A percentile compares a stretch with the other conserved stretches of the same genome.
phyloP scores from a whole-genome alignment of 2,888 invertebrate genomes.

The Prostheceraeus crozeri region DNA sequence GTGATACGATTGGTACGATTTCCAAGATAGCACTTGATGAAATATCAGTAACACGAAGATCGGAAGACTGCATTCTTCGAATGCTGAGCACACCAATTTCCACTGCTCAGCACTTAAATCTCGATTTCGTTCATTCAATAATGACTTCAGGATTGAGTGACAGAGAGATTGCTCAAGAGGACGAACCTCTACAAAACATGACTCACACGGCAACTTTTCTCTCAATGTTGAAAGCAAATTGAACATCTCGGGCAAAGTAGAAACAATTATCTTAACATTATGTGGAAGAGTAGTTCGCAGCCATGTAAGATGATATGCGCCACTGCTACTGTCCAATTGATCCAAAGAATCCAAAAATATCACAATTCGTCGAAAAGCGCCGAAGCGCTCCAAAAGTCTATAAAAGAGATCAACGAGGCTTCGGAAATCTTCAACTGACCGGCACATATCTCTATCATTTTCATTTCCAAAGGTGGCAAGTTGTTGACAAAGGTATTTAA shows the following conservation, averaged over 20 bases:
- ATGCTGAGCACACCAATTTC: no score
- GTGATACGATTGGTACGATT: no score
- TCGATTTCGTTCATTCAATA: slow-evolving; percentile 42
- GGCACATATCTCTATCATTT: neutral
- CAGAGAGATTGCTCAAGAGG: slow-evolving; percentile 44
- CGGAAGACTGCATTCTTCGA: no score
- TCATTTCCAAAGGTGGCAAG: slow-evolving; percentile 33
- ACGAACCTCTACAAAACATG: slow-evolving; percentile 41
- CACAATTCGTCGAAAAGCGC: slow-evolving; percentile 41
- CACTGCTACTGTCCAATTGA: slow-evolving; percentile 43
- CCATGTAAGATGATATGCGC: slow-evolving; percentile 44
- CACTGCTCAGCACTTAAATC: no score
- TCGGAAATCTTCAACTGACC: neutral
- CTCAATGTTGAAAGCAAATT: slow-evolving; percentile 44
- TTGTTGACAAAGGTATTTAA: slow-evolving; percentile 44
- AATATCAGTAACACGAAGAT: no score
- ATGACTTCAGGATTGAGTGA: slow-evolving; percentile 44
- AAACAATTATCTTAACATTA: slow-evolving; percentile 43
- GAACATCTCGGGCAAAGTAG: slow-evolving; percentile 42
- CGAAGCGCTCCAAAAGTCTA: neutral
- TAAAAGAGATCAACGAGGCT: neutral
- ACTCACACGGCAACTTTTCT: slow-evolving; percentile 26
- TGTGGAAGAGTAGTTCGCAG: slow-evolving; percentile 42
- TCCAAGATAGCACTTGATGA: no score
- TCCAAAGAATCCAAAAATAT: slow-evolving; percentile 45